A percentile compares a stretch with the other conserved stretches of the same genome.
These are phyloP conservation scores for Pseudachorutes palmiensis DNA, from an alignment of 1,140 invertebrate species.

Conservation along the genomic window DNA sequence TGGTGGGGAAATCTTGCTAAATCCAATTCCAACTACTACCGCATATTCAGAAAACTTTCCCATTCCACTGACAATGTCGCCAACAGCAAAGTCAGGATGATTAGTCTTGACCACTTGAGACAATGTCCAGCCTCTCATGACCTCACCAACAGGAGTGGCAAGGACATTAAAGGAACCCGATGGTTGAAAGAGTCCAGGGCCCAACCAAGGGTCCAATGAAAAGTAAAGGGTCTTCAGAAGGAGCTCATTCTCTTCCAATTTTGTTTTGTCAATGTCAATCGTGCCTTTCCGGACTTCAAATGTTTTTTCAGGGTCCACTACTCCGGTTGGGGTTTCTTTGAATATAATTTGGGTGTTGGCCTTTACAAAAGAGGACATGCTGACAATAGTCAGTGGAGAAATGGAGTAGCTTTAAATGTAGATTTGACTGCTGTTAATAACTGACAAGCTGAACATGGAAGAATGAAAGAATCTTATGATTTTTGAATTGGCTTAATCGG, in stretches of 20 bases:
- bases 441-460: no score
- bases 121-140: not conserved
- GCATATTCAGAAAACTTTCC: not conserved
- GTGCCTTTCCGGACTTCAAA: slow-evolving; percentile 5
- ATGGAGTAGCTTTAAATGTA: no score
- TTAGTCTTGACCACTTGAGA: not conserved
- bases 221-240: not conserved
- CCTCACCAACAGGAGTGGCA: not conserved
- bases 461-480: no score
- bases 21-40: not conserved
- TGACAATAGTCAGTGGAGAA: no score
- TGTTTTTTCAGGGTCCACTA: not conserved
- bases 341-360: slow-evolving; percentile 14
- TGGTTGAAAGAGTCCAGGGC: not conserved
- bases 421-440: no score
- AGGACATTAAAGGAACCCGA: not conserved
- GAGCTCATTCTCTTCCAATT: not conserved
- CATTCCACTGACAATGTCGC: not conserved
- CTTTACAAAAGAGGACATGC: no score
- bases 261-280: not conserved
- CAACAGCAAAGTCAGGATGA: not conserved
- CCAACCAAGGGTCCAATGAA: not conserved
- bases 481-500: no score
- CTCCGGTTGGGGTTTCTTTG: not conserved
- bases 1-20: not conserved